Conservation (phyloP, 2,888 invertebrate species). For the Elysia crispata region DNA sequence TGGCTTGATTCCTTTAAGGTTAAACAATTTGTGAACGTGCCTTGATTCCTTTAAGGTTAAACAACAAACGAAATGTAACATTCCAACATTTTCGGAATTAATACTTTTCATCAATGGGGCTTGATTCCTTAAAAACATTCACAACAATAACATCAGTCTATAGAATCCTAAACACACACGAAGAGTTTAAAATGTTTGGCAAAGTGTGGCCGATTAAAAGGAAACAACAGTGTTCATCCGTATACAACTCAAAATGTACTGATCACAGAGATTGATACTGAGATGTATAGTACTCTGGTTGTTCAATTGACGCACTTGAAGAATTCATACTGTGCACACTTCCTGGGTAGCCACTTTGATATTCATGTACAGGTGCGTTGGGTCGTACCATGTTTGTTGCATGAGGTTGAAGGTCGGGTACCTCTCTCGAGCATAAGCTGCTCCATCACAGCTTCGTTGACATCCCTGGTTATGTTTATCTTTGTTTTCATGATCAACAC, state of each 20-base stretch:
- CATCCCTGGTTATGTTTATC: slow-evolving; percentile 18
- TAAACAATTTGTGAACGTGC: background rate
- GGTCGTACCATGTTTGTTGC: slow-evolving; percentile 16
- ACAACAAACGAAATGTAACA: background rate
- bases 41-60: background rate
- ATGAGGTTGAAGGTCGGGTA: slow-evolving; percentile 18
- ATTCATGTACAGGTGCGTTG: slow-evolving; percentile 1
- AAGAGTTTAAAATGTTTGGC: background rate
- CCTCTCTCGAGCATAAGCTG: slow-evolving; percentile 20
- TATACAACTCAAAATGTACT: too few species aligned
- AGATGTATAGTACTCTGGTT: background rate
- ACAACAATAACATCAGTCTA: background rate
- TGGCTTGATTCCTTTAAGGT: too few species aligned
- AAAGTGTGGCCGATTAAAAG: background rate
- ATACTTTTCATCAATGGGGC: too few species aligned
- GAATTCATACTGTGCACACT: slow-evolving; percentile 22
- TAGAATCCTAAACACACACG: background rate
- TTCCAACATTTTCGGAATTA: too few species aligned
- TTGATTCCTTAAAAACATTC: background rate
- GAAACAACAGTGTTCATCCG: background rate
- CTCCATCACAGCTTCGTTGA: slow-evolving; percentile 22
- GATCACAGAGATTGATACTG: background rate
- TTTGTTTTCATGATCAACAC: slow-evolving; percentile 12
- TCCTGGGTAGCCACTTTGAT: slow-evolving; percentile 12
- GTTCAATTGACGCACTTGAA: slow-evolving; percentile 2